Percentiles rank a stretch among this genome's conserved stretches.
These are phyloP conservation scores for Acridotheres tristis DNA, from an alignment of 2,797 vertebrate genomes.

Conservation along the genomic window DNA sequence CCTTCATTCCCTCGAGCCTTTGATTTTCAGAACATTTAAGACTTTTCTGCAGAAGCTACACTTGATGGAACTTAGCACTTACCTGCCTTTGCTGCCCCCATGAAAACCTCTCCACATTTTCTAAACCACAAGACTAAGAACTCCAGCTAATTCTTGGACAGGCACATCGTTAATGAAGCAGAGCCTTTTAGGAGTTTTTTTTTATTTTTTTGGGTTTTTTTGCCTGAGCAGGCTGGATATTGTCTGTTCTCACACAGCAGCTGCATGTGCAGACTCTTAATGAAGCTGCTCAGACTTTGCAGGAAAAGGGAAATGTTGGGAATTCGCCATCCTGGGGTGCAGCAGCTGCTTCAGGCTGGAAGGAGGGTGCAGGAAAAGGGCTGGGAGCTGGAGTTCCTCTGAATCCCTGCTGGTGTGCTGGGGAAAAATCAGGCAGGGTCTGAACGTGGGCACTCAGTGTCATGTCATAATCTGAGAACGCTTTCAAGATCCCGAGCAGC, in stretches of 20 bases:
- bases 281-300: not conserved
- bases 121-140: not conserved
- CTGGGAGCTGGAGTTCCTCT: not conserved
- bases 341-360: not conserved
- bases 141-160: not conserved
- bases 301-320: not conserved
- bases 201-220: not conserved
- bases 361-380: not conserved
- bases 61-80: not conserved
- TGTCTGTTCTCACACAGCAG: not conserved
- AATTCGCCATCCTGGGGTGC: not conserved
- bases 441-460: not conserved
- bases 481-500: not conserved
- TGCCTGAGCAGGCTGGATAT: not conserved
- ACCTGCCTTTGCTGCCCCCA: not conserved
- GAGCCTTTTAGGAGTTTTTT: not conserved
- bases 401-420: rapidly evolving
- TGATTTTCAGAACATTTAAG: not conserved
- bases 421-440: not conserved
- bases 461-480: rapidly evolving
- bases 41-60: not conserved
- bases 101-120: not conserved
- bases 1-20: not conserved
- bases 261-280: constrained; percentile 1
- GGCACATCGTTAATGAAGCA: not conserved